Base-by-base conservation (phyloP, 2,888 invertebrate genomes). In the Campopleginae sp. region DNA sequence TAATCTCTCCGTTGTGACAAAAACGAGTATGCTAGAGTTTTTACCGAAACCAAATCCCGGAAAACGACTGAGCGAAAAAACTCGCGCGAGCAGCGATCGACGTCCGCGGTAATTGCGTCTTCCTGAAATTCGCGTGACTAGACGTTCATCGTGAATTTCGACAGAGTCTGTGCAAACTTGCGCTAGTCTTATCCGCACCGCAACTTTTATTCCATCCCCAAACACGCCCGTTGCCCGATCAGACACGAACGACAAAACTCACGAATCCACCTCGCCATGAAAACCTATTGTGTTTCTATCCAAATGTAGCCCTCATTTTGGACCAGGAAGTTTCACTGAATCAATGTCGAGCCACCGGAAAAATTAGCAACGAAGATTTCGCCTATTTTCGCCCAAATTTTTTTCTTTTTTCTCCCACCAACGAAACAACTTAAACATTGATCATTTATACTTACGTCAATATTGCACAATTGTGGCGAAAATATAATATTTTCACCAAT, bases 61-160 rank as follows among this genome's bases (percentile, higher is more conserved):
- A 42, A 7, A 23, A 44, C 70, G 48, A 38, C 42, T 65, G 61
- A 17, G n/a, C 42, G 33, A 33, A 85, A 75, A 70, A 70, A 51
- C 78, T 68, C 84, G 51, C 33, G 51, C 33, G 38, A 42, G 65
- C 71, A 66, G 75, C 46, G 44, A 78, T 65, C 78, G 63, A 65
- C 66, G 70, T 66, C 51, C 78, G 54, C 78, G 54, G 84, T 81
- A 85, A 85, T 81, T 85, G 81, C 84, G 70, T 78, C 81, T 78
- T 85, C 78, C 78, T 81, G 77, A 85, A 81, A 85, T 78, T 85
- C 84, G 81, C 84, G 84, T 85, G 84, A 81, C 84, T 70, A 75
- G 84, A 78, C 84, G 74, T 78, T 81, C 70, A 78, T 81, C 19
- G 77, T 54, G 4, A 44, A 44, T 4, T 38, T 42, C 54, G 42